Evolutionary conservation across 2,113 vertebrate genomes (phyloP).

Genomic region (Merops nubicus): DNA sequence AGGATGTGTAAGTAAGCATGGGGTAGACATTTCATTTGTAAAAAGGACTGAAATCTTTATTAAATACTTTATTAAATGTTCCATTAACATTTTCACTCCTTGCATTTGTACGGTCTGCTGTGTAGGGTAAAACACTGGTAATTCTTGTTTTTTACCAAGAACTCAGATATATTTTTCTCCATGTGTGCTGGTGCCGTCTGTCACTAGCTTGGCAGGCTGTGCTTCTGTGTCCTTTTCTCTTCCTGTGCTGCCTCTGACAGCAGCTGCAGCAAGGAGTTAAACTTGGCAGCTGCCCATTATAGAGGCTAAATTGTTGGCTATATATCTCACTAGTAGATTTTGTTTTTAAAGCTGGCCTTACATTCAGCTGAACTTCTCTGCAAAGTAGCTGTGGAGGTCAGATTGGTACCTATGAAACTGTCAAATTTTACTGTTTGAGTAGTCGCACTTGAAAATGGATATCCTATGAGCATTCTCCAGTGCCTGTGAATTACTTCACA

Average conservation of each 20-base stretch:
- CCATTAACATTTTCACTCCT: slow-evolving; percentile 10
- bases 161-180: neutral
- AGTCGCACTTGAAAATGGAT: neutral
- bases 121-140: neutral
- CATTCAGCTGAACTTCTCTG: neutral
- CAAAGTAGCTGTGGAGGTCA: neutral
- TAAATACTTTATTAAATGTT: neutral
- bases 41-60: slow-evolving; percentile 1
- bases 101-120: neutral
- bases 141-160: neutral
- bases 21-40: neutral
- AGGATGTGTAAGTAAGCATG: neutral
- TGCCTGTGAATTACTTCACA: neutral
- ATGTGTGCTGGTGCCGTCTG: neutral
- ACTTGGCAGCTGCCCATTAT: neutral
- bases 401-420: neutral
- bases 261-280: slow-evolving; percentile 6
- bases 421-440: neutral
- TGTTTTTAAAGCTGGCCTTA: neutral
- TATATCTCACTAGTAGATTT: neutral
- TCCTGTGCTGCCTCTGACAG: neutral
- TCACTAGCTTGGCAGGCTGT: neutral
- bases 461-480: neutral
- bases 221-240: neutral
- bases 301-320: neutral